phyloP scores from a whole-genome alignment of 2,888 invertebrate genomes.

The Microplitis manilae region DNA sequence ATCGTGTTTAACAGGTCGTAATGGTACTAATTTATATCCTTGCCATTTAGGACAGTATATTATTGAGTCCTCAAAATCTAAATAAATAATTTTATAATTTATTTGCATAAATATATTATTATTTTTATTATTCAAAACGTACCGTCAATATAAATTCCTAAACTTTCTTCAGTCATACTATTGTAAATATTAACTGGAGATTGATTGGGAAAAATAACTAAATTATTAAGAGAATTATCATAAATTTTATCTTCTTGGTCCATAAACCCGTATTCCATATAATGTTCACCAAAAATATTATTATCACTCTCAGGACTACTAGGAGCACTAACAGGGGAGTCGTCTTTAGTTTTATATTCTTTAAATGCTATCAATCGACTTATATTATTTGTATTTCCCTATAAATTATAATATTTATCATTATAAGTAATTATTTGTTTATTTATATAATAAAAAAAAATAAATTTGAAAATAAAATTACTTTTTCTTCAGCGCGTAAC shows the following conservation, averaged over 20 bases:
- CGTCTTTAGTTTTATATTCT: constrained; percentile 50
- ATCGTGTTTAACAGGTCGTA: constrained; percentile 76
- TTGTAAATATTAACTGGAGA: constrained; percentile 76
- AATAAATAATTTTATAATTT: constrained; percentile 18
- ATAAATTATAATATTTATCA: constrained; percentile 24
- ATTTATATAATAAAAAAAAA: constrained; percentile 14
- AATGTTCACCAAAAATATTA: constrained; percentile 61
- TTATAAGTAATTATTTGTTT: background rate
- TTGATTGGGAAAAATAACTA: constrained; percentile 72
- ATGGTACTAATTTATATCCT: constrained; percentile 77
- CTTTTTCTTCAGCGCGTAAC: constrained; percentile 62
- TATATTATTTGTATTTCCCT: constrained; percentile 50
- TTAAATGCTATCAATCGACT: constrained; percentile 53
- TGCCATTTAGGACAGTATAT: constrained; percentile 79
- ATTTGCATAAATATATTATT: background rate
- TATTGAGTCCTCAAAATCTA: constrained; percentile 76
- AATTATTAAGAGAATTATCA: constrained; percentile 55
- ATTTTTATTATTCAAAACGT: constrained; percentile 15
- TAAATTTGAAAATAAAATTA: constrained; percentile 43
- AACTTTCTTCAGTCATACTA: constrained; percentile 78
- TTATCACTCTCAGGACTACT: constrained; percentile 60
- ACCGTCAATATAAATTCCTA: constrained; percentile 78
- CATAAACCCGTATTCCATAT: constrained; percentile 77
- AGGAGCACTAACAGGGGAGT: constrained; percentile 56
- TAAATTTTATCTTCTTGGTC: constrained; percentile 62